Conservation (phyloP, 1,140 invertebrate species). For the Olivierus martensii region DNA sequence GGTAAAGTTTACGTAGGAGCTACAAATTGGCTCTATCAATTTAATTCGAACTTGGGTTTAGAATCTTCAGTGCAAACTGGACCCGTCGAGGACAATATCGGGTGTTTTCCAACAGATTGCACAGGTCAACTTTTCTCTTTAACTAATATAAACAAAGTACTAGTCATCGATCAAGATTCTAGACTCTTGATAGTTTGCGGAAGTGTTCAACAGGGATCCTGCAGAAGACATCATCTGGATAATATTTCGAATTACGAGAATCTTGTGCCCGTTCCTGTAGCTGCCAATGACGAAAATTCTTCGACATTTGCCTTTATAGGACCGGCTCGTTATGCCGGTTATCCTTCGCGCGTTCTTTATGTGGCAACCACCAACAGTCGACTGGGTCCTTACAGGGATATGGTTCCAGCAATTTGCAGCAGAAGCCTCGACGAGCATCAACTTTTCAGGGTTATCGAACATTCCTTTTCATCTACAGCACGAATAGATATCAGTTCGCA, state of each 20-base stretch:
- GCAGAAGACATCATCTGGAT: conserved; percentile 63
- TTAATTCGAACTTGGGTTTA: conserved; percentile 54
- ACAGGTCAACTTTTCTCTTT: conserved; percentile 43
- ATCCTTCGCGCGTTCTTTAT: conserved; percentile 54
- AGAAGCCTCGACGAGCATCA: conserved; percentile 59
- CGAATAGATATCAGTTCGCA: conserved; percentile 80
- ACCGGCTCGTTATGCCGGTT: conserved; percentile 67
- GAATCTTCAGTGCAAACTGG: conserved; percentile 49
- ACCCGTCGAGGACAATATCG: conserved; percentile 71
- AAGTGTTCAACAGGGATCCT: conserved; percentile 73
- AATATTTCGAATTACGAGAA: conserved; percentile 62
- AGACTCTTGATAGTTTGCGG: conserved; percentile 73
- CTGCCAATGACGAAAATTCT: conserved; percentile 79
- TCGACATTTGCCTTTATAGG: conserved; percentile 91
- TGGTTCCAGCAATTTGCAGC: conserved; percentile 83
- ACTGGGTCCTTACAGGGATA: conserved; percentile 75
- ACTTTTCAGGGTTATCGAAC: conserved; percentile 53
- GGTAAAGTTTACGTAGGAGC: conserved; percentile 60
- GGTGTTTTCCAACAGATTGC: conserved; percentile 74
- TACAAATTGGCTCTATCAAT: conserved; percentile 66
- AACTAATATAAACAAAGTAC: conserved; percentile 81
- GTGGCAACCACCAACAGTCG: conserved; percentile 89
- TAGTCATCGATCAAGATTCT: conserved; percentile 70
- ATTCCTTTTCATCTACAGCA: conserved; percentile 39
- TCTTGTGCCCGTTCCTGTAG: conserved; percentile 62